Evolutionary conservation across 2,797 vertebrate genomes (phyloP), one percentile per base, ranked within the genome.

Genomic region (Malurus splendens): DNA sequence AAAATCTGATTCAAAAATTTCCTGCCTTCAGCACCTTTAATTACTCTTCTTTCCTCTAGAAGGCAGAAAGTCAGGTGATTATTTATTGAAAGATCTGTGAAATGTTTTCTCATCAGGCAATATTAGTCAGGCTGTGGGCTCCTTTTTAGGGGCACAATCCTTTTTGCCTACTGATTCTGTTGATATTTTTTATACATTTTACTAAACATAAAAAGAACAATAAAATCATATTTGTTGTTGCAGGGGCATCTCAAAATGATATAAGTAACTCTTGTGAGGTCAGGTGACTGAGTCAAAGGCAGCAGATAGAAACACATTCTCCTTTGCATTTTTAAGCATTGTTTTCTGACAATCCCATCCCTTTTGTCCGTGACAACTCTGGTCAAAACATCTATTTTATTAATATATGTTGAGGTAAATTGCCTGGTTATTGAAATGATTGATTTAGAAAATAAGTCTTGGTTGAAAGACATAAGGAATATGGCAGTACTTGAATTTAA

Each of bases 351-450:
- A 85, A 72, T 54, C 13, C 7, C 14, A 27, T 52, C 44, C 38
- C 72, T 82, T 82, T 90, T 60, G 41, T 39, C 24, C 59, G 41
- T 16, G 36, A 72, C n/a, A 91, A 71, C 44, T 82, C 65, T 38
- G 60, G 62, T 39, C 61, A 76, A 89, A 87, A 62, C n/a, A 47
- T 19, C 81, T 14, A 56, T 66, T 89, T 89, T 81, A 93, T 91
- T 91, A 92, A 86, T 60, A 87, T 93, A 94, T 91, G 83, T 88
- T 92, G 91, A 94, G 32, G 42, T 86, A 92, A 94, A 89, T 20
- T 16, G 36, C 23, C 45, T 55, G 33, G n/a, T 62, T 86, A 87
- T 41, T 89, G 90, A 86, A 94, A 91, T 64, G 66, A 86, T 75
- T 87, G 82, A 90, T 94, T 62, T 36, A 66, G 82, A 83, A 95